Base-by-base conservation (phyloP, 1,140 invertebrate species). In the Luehdorfia chinensis region DNA sequence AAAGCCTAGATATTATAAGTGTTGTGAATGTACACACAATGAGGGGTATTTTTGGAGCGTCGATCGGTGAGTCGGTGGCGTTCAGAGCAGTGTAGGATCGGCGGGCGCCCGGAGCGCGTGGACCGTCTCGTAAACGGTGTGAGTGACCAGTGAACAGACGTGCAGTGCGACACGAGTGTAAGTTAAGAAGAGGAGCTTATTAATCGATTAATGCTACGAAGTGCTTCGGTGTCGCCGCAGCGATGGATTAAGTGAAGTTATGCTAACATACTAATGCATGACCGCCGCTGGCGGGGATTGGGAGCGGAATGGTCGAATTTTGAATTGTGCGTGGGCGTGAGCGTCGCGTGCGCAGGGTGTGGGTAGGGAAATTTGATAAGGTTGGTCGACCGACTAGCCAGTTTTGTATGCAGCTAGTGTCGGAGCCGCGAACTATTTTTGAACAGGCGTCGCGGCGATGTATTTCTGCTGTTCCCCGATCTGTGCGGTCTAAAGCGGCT, bases 351-450 rank as follows among this genome's bases (percentile, higher is more conserved):
- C 43, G 50, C 36, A 50, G 55, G 63, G 68, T 68, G 75, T 79
- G 72, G 74, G 75, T 56, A 64, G 75, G 54, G 77, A 81, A 84
- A 84, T 84, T 81, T 79, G 80, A 84, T 84, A 84, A 84, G 76
- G 60, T 74, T 55, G 49, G 60, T 48, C 59, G 56, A 37, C 32
- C 39, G 53, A 65, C 57, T 69, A 47, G 65, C 79, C 77, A 72
- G 66, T 84, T 84, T 84, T 84, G 79, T 84, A 84, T 81, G 77
- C 75, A 72, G 59, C 60, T 54, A 56, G 54, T 44, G 56, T 45
- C 57, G 56, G 51, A 65, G 55, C 37, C 55, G 62, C 66, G 63
- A 53, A 78, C 75, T 84, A 84, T 81, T 84, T 81, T 78, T 75
- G 76, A 64, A 67, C 64, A 31, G 55, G 27, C 56, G 59, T 44